Evolutionary conservation across 2,888 invertebrate genomes (phyloP).

Genomic region (Anarsia innoxiella): DNA sequence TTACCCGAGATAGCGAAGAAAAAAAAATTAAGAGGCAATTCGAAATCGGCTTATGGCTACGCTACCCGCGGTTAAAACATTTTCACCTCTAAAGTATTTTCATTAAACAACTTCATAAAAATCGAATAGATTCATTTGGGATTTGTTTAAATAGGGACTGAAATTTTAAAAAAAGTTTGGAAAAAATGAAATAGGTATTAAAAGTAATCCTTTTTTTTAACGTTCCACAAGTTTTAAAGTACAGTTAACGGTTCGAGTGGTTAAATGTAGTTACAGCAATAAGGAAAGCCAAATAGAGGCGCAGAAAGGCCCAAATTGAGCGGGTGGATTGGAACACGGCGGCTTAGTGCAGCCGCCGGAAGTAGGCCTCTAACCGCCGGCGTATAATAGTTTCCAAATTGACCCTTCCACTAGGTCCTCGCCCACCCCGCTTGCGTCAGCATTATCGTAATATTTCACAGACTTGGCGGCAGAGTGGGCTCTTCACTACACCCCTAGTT

Average conservation of each 20-base stretch:
- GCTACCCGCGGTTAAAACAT: constrained; percentile 39
- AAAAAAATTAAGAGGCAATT: constrained; percentile 55
- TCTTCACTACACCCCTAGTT: constrained; percentile 13
- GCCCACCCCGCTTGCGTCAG: constrained; percentile 14
- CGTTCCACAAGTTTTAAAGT: neutral
- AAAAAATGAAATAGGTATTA: constrained; percentile 13
- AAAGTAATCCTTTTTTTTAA: no score
- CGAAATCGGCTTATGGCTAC: constrained; percentile 48
- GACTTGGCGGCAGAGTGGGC: constrained; percentile 8
- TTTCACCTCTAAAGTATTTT: constrained; percentile 40
- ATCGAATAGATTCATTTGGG: constrained; percentile 21
- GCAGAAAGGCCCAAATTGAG: constrained; percentile 67
- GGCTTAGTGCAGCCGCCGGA: constrained; percentile 73
- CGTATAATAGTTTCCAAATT: constrained; percentile 72
- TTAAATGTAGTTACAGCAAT: constrained; percentile 32
- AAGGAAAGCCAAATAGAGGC: constrained; percentile 44
- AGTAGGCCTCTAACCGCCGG: constrained; percentile 69
- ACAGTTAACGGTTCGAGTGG: no score
- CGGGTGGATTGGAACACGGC: constrained; percentile 61
- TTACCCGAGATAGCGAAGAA: constrained; percentile 47
- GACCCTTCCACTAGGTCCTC: constrained; percentile 56
- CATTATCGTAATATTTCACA: constrained; percentile 23
- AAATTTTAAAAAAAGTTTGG: constrained; percentile 4
- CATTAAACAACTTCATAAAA: constrained; percentile 28
- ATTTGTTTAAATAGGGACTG: constrained; percentile 13